These are phyloP conservation scores for Ormyrus rosae DNA, from an alignment of 2,888 invertebrate genomes.

Conservation along the genomic window DNA sequence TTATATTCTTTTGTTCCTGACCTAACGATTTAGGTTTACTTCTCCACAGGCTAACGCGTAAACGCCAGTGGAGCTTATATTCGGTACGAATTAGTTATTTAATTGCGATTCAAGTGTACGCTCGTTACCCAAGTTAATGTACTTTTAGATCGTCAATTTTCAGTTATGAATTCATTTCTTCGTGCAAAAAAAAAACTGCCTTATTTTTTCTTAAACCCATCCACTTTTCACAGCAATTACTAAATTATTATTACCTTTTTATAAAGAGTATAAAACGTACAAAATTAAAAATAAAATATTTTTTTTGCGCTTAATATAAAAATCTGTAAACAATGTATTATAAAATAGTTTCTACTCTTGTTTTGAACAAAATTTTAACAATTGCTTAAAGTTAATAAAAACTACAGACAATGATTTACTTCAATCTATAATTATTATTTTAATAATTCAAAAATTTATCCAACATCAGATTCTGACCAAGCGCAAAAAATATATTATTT, in stretches of 20 bases:
- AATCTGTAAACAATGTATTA: too few species aligned
- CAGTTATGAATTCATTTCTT: slow-evolving; percentile 72
- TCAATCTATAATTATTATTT: not conserved
- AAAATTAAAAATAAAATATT: too few species aligned
- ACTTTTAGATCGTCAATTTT: slow-evolving; percentile 70
- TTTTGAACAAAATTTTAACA: too few species aligned
- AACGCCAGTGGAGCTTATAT: slow-evolving; percentile 55
- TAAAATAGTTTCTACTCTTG: too few species aligned
- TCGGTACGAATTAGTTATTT: slow-evolving; percentile 57
- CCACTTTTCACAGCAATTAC: not conserved
- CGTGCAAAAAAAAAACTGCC: slow-evolving; percentile 62
- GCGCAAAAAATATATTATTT: not conserved
- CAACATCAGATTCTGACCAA: too few species aligned
- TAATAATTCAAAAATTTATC: slow-evolving; percentile 1
- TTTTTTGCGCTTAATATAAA: too few species aligned
- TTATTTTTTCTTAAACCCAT: slow-evolving; percentile 56
- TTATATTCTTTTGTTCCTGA: slow-evolving; percentile 58
- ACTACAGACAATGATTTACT: not conserved
- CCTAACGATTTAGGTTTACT: slow-evolving; percentile 54
- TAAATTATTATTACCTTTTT: not conserved
- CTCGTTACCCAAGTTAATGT: slow-evolving; percentile 68
- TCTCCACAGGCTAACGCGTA: slow-evolving; percentile 52
- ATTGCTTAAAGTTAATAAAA: too few species aligned
- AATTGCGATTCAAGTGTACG: slow-evolving; percentile 58
- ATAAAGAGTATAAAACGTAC: not conserved